Base-by-base conservation (phyloP, 2,888 invertebrate genomes). In the Chalcosyrphus nemorum region DNA sequence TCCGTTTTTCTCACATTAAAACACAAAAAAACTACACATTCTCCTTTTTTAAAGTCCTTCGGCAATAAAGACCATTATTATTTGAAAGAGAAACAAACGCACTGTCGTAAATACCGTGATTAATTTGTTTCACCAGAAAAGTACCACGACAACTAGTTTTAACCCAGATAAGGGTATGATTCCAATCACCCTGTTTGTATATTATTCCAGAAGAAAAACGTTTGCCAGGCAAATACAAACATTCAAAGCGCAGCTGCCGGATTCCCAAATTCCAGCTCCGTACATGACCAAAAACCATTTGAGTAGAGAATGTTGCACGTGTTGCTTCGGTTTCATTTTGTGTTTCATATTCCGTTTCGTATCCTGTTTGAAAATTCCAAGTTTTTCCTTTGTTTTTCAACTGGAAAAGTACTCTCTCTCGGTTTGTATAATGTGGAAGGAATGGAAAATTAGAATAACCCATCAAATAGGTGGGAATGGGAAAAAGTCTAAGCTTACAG, bases 231-330 rank as follows among this genome's bases (percentile, higher is more conserved):
- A 56, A 45, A 17, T 9, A 29, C 9, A 24, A 17, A n/a, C n/a
- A 0, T 9, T 27, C 9, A 24, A 0, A 2, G 56, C 56, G 45
- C 56, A 47, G 24, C 4, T 11, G 56, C 57, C n/a, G n/a, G n/a
- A n/a, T n/a, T n/a, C n/a, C n/a, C n/a, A 15, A 24, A 13, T 32
- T 54, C 52, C 17, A 29, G 1, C 38, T 6, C 4, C 52, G 17
- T 17, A 43, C 68, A 56, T 29, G 19, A 13, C n/a, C 43, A 68
- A 54, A n/a, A 3, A 4, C 15, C 11, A n/a, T 6, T 21, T 15
- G 19, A 7, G 45, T 41, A 4, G n/a, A 29, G 11, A n/a, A 57
- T 70, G 70, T 70, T 70, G 57, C 70, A 70, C 70, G 70, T 70
- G 70, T 70, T 70, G 70, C 56, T 70, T 70, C 47, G 11, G 47